phyloP scores from a whole-genome alignment of 2,113 vertebrate species.

The Callospermophilus lateralis region DNA sequence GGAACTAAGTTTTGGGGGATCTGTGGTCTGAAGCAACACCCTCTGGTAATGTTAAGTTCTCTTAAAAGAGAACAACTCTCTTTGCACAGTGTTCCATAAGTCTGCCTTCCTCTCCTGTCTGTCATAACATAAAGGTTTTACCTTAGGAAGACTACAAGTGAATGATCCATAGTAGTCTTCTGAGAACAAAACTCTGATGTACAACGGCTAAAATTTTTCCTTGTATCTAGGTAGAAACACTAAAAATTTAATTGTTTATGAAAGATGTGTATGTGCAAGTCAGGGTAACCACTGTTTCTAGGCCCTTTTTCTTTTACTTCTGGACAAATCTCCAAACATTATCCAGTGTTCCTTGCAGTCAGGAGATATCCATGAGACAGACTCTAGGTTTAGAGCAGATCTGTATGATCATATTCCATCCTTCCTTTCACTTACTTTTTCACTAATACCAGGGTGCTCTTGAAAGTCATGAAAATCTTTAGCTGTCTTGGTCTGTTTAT shows the following conservation, averaged over 20 bases:
- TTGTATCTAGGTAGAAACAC: not conserved
- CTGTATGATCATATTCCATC: not conserved
- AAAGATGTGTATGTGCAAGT: not conserved
- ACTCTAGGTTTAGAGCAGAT: not conserved
- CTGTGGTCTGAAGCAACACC: not conserved
- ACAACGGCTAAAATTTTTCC: not conserved
- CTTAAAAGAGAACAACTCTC: not conserved
- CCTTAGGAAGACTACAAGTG: not conserved
- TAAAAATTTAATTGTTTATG: not conserved
- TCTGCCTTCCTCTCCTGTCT: not conserved
- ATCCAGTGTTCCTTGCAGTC: not conserved
- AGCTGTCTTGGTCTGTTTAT: not conserved
- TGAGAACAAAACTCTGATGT: not conserved
- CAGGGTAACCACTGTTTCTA: not conserved
- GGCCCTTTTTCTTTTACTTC: not conserved
- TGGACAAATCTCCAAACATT: not conserved
- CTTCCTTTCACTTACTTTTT: not conserved
- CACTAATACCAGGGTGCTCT: not conserved
- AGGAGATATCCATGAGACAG: not conserved
- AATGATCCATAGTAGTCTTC: not conserved
- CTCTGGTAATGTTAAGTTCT: not conserved
- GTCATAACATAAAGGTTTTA: constrained; percentile 3
- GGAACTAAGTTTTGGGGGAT: not conserved
- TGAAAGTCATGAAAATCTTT: not conserved
- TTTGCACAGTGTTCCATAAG: not conserved